Percentiles rank a stretch among this genome's conserved stretches.
phyloP scores from a whole-genome alignment of 2,888 invertebrate genomes.

The Uropetala carovei region DNA sequence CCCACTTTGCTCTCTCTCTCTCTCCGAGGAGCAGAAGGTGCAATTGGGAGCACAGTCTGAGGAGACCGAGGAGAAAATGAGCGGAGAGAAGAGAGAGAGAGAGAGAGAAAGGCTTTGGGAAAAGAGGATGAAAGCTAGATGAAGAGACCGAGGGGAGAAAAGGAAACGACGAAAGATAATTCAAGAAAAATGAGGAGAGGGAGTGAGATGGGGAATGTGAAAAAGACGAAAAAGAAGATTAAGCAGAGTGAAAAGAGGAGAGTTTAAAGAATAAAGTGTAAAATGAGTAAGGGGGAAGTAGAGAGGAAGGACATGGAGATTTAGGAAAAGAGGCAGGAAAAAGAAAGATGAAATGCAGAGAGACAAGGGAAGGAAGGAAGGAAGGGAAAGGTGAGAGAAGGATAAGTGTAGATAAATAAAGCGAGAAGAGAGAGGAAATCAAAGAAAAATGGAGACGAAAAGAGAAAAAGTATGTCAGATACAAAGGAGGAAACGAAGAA shows the following conservation, averaged over 20 bases:
- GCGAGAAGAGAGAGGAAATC: background rate
- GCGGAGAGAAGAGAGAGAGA: background rate
- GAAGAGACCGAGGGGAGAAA: background rate
- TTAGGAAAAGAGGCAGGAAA: no score
- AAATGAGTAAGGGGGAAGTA: background rate
- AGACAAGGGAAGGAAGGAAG: background rate
- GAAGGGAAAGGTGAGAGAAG: background rate
- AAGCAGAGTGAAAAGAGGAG: background rate
- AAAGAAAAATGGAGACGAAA: background rate
- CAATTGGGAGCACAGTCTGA: slow-evolving; percentile 1
- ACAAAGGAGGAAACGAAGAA: no score
- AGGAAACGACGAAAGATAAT: background rate
- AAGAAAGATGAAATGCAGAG: background rate
- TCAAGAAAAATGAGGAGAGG: no score
- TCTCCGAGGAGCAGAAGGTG: background rate
- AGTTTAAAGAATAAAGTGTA: background rate
- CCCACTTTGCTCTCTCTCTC: slow-evolving; percentile 44
- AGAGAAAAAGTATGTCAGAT: background rate
- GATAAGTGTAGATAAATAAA: no score
- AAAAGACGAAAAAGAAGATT: background rate
- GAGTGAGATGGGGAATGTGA: background rate
- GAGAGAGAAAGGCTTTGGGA: background rate
- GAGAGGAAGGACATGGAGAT: background rate
- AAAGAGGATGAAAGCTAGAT: background rate
- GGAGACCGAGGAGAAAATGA: background rate